Conservation (phyloP, 2,888 invertebrate genomes). For the Drosophila testacea region DNA sequence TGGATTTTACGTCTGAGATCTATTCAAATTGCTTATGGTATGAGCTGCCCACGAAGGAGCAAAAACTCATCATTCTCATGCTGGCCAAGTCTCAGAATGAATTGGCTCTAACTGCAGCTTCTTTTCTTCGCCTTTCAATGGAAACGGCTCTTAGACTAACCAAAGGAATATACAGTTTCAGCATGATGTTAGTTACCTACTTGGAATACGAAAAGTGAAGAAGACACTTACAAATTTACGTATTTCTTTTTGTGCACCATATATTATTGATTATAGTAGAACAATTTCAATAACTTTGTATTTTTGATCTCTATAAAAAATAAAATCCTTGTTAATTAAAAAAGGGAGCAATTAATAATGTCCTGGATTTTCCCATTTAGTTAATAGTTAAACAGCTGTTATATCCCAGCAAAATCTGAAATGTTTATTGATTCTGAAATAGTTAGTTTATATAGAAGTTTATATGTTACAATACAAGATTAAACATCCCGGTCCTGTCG, state of each 20-base stretch:
- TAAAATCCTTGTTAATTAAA: not conserved
- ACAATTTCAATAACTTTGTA: too few species aligned
- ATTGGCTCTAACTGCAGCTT: constrained; percentile 46
- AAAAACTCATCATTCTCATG: constrained; percentile 66
- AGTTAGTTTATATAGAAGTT: not conserved
- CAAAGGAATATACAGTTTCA: constrained; percentile 67
- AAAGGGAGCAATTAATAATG: too few species aligned
- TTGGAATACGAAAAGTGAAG: constrained; percentile 29
- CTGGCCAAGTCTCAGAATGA: constrained; percentile 62
- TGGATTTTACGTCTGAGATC: constrained; percentile 46
- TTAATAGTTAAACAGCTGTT: too few species aligned
- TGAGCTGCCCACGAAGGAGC: constrained; percentile 53
- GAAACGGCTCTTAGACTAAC: constrained; percentile 62
- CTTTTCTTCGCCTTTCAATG: constrained; percentile 63
- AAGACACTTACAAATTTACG: too few species aligned
- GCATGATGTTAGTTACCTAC: constrained; percentile 65
- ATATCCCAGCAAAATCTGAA: constrained; percentile 5
- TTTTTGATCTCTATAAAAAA: not conserved
- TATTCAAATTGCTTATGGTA: constrained; percentile 72
- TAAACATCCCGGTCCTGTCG: too few species aligned
- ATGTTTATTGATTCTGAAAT: too few species aligned
- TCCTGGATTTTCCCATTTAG: not conserved
- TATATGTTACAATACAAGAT: not conserved
- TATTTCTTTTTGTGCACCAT: not conserved
- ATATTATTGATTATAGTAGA: not conserved